Base-by-base conservation (phyloP, 1,140 invertebrate species). In the Drosophila ogumai region DNA sequence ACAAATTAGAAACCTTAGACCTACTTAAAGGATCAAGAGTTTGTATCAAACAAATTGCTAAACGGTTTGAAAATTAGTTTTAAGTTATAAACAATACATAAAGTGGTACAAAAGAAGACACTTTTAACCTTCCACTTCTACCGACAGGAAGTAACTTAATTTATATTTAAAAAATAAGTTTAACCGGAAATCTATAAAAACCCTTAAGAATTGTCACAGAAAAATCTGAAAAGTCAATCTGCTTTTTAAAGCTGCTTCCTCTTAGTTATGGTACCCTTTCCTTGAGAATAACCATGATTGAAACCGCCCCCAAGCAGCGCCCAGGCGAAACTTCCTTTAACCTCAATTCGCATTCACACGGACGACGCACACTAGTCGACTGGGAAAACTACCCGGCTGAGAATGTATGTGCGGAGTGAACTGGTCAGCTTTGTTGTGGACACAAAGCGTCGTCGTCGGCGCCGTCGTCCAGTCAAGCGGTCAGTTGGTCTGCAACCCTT, bases 251-350 rank as follows among this genome's bases (percentile, higher is more conserved):
- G 44, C 22, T 40, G 25, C 32, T 32, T 46, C 3, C 25, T 36
- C 13, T 10, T 47, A 74, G 57, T 15, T 41, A 34, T 41, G 32
- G 10, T 44, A 49, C 56, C 28, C 68, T 41, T 13, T 76, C n/a
- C 31, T 31, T 59, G 61, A 55, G 28, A 38, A 60, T 77, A 56
- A 61, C 34, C 49, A 68, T 77, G 74, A 77, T 77, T 76, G 73
- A 76, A 77, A 43, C 75, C 75, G 75, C 75, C 75, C 75, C 74
- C 57, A 47, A 50, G 52, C 50, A 61, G 52, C 58, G 66, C 40
- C 71, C 58, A 19, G 50, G 59, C 76, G 28, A 74, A 84, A 90
- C 87, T 92, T 92, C 91, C 91, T 92, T 91, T 92, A 92, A 92
- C 91, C 91, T 92, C 90, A 91, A 85, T 92, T 88, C 79, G 77